Conservation (phyloP, 2,797 vertebrate species). For the Centropyge bicolor region DNA sequence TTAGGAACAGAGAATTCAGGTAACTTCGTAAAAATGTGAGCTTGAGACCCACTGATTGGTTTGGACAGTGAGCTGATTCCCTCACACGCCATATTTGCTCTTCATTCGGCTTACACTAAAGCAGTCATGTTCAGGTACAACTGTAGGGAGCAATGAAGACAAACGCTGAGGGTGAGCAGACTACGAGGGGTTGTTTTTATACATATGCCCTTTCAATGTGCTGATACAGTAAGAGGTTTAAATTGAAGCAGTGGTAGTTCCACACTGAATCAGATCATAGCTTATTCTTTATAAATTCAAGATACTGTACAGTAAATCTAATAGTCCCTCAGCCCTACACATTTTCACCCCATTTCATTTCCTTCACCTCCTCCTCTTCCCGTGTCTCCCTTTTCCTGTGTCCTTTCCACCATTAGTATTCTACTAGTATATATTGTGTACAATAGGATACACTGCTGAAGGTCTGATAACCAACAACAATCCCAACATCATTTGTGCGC, state of each 20-base stretch:
- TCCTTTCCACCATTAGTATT: conserved; percentile 51
- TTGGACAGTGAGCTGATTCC: not conserved
- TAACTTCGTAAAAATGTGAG: not conserved
- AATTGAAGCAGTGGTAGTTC: conserved; percentile 1
- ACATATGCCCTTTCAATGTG: not conserved
- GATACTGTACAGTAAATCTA: conserved; percentile 18
- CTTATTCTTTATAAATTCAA: conserved; percentile 6
- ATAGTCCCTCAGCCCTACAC: not conserved
- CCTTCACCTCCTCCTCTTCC: conserved; percentile 1
- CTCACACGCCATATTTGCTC: conserved; percentile 8
- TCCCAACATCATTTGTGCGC: conserved; percentile 63
- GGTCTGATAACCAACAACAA: conserved; percentile 69
- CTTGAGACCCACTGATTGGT: not conserved
- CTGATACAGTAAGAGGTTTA: not conserved
- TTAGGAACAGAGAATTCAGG: not conserved
- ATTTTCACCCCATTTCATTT: conserved; percentile 13
- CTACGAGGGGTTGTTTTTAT: not conserved
- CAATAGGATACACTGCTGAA: conserved; percentile 52
- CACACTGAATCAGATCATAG: not conserved
- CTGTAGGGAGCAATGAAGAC: not conserved
- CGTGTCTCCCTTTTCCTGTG: conserved; percentile 13
- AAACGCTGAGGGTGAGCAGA: not conserved
- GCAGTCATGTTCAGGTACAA: not conserved
- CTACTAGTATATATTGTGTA: conserved; percentile 40
- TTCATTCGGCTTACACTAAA: not conserved